A percentile compares a stretch with the other conserved stretches of the same genome.
These are phyloP conservation scores for Euborellia annulipes DNA, from an alignment of 1,140 invertebrate genomes.

Conservation along the genomic window DNA sequence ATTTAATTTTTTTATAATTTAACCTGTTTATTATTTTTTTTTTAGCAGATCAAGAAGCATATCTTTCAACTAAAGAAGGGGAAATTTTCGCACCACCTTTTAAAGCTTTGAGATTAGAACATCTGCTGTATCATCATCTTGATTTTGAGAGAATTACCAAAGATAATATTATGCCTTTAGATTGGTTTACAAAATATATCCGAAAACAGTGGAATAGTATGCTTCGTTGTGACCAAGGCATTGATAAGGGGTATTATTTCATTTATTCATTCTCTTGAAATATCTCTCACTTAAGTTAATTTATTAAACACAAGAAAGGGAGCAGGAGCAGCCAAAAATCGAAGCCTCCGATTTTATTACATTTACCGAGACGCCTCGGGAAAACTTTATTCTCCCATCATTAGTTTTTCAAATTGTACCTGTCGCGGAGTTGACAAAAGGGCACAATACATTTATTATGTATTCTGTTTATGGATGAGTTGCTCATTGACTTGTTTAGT, in stretches of 20 bases:
- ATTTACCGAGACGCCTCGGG: too few species aligned
- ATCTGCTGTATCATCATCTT: conserved; percentile 51
- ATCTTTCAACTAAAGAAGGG: conserved; percentile 41
- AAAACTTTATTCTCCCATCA: too few species aligned
- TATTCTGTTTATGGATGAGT: too few species aligned
- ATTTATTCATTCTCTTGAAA: too few species aligned
- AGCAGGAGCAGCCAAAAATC: too few species aligned
- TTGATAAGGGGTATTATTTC: conserved; percentile 44
- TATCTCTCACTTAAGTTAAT: too few species aligned
- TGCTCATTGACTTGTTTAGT: too few species aligned
- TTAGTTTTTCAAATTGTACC: too few species aligned
- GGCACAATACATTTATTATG: too few species aligned
- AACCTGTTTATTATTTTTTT: background rate
- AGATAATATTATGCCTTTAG: conserved; percentile 52
- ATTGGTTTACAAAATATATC: conserved; percentile 47
- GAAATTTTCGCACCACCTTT: conserved; percentile 41
- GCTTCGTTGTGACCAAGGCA: conserved; percentile 49
- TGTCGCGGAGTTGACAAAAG: too few species aligned
- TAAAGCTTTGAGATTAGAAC: conserved; percentile 44
- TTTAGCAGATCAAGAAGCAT: conserved; percentile 31
- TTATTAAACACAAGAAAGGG: too few species aligned
- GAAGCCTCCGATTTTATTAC: too few species aligned
- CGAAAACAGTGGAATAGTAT: conserved; percentile 53
- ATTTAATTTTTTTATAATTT: conserved; percentile 4
- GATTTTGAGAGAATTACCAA: conserved; percentile 49